Evolutionary conservation across 2,888 invertebrate species (phyloP), one percentile per base, ranked within the genome.

Genomic region (Melanostoma mellinum): DNA sequence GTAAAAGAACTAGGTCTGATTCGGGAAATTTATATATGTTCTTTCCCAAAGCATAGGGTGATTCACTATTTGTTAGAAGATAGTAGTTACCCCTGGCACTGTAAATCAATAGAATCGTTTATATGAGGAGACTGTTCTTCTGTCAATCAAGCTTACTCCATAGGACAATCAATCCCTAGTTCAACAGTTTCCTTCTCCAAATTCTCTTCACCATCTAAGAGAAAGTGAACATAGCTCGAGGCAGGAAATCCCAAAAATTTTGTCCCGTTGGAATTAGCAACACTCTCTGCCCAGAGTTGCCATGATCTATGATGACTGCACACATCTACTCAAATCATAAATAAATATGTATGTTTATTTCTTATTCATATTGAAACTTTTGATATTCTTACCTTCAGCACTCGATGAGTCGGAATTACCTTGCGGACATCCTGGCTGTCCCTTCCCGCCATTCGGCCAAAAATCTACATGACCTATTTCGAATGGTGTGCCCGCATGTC

Each of bases 241-340:
- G 61, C 8, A 9, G 69, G 69, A 9, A 52, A 71, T 9, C 61
- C 4, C 61, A 40, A 56, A 55, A 80, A 80, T 35, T 52, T 20
- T n/a, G 61, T 56, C 9, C 50, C 72, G 40, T 69, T 30, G 2
- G 8, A 5, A 35, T 44, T 61, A 6, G 46, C 63, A 38, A 75
- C 74, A 65, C 69, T 74, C 36, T 80, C 80, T 8, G 80, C 80
- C 74, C 75, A 74, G 44, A 65, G 75, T 9, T 60, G 55, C 63
- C 69, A 80, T 3, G 74, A 80, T 36, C 80, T 50, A n/a, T 74
- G 80, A 53, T 80, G 80, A 10, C 80, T 73, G 42, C 79, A 79
- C n/a, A 68, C 32, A 55, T 79, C 79, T 79, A 35, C 6, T n/a
- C 9, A 65, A 65, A 55, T 9, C 6, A 35, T 2, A 40, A 9